Percentiles rank a stretch among this genome's conserved stretches.
Evolutionary conservation across 2,797 vertebrate genomes (phyloP).

Genomic region (Fratercula arctica): DNA sequence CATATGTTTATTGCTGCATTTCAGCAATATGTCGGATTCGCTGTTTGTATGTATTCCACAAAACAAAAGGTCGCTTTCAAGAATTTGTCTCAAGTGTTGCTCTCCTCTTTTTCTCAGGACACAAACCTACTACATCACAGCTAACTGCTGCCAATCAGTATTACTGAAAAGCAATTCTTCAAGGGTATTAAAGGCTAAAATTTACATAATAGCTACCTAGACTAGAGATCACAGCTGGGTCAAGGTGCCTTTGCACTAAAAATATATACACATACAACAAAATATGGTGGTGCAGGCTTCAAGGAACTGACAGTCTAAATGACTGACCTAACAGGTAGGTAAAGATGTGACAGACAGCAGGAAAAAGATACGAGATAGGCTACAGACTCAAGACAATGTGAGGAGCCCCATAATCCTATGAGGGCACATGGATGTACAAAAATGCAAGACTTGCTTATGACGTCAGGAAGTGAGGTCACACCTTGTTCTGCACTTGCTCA

Average conservation of each 20-base stretch:
- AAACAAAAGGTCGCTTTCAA: not conserved
- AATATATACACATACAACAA: not conserved
- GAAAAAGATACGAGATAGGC: not conserved
- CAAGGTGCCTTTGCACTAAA: not conserved
- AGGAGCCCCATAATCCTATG: not conserved
- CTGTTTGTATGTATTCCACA: not conserved
- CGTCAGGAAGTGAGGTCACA: not conserved
- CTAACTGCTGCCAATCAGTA: not conserved
- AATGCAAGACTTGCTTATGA: not conserved
- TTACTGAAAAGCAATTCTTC: slow-evolving; percentile 4
- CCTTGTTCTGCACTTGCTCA: not conserved
- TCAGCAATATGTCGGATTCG: not conserved
- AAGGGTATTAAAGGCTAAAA: not conserved
- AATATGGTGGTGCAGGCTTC: not conserved
- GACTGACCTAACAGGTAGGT: not conserved
- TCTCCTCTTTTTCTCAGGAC: not conserved
- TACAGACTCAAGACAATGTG: not conserved
- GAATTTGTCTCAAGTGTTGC: not conserved
- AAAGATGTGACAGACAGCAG: not conserved
- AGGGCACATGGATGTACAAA: not conserved
- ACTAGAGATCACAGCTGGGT: not conserved
- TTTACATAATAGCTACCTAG: slow-evolving; percentile 2
- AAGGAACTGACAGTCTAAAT: not conserved
- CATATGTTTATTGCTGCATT: not conserved
- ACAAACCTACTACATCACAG: not conserved